Percentiles rank a stretch among this genome's conserved stretches.
These are phyloP conservation scores for Brotula barbata DNA, from an alignment of 2,797 vertebrate genomes.

Conservation along the genomic window DNA sequence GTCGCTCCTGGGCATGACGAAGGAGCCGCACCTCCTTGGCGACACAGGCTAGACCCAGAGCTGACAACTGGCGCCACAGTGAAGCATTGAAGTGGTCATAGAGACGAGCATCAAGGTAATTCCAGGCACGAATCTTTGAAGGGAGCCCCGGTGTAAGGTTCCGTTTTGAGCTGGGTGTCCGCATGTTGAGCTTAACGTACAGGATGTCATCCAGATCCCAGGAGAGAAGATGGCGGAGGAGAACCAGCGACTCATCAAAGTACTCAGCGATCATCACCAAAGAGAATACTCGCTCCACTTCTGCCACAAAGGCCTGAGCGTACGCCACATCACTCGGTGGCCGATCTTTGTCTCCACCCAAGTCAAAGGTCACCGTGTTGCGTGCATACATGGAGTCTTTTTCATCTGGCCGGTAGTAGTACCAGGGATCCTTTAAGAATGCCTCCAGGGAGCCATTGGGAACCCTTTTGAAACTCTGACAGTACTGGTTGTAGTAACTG, in stretches of 20 bases:
- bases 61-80: slow-evolving; percentile 81
- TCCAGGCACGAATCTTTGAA: slow-evolving; percentile 81
- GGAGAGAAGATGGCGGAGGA: slow-evolving; percentile 83
- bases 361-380: slow-evolving; percentile 85
- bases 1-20: slow-evolving; percentile 75
- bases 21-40: slow-evolving; percentile 80
- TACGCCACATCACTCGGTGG: slow-evolving; percentile 68
- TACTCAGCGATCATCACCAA: slow-evolving; percentile 89
- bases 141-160: slow-evolving; percentile 72
- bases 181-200: slow-evolving; percentile 87
- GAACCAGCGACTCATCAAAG: slow-evolving; percentile 88
- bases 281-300: slow-evolving; percentile 82
- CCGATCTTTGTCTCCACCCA: slow-evolving; percentile 84
- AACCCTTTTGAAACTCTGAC: slow-evolving; percentile 83
- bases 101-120: slow-evolving; percentile 80
- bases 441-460: slow-evolving; percentile 84
- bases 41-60: slow-evolving; percentile 77
- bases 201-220: slow-evolving; percentile 88
- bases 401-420: slow-evolving; percentile 82
- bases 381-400: slow-evolving; percentile 83
- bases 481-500: slow-evolving; percentile 86
- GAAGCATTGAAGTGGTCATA: slow-evolving; percentile 87
- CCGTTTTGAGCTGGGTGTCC: slow-evolving; percentile 77
- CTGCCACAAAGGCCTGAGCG: slow-evolving; percentile 73
- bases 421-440: slow-evolving; percentile 79